Conservation (phyloP, 2,797 vertebrate genomes). For the Enoplosus armatus region DNA sequence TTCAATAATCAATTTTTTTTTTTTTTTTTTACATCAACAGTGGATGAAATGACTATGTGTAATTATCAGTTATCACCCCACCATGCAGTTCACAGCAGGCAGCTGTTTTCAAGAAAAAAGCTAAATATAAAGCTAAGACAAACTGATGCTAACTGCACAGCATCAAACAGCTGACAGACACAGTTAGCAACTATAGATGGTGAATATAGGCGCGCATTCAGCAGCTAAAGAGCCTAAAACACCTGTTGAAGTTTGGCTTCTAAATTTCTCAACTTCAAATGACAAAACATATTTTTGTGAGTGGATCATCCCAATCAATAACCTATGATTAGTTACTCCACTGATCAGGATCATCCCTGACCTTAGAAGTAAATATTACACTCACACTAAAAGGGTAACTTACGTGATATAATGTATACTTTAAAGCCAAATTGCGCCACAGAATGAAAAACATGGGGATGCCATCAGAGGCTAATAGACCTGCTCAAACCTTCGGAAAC, state of each 20-base stretch:
- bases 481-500: slow-evolving; percentile 61
- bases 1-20: not conserved
- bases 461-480: slow-evolving; percentile 65
- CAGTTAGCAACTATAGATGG: not conserved
- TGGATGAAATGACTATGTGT: not conserved
- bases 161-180: not conserved
- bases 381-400: slow-evolving; percentile 1
- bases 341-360: slow-evolving; percentile 7
- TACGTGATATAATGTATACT: slow-evolving; percentile 8
- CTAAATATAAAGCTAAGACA: no score
- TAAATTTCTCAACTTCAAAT: slow-evolving; percentile 4
- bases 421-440: slow-evolving; percentile 30
- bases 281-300: not conserved
- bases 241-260: not conserved
- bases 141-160: not conserved
- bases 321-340: not conserved
- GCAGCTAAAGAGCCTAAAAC: not conserved
- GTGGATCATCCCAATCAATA: not conserved
- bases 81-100: slow-evolving; percentile 3
- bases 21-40: not conserved
- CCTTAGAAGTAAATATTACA: not conserved
- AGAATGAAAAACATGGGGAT: slow-evolving; percentile 40
- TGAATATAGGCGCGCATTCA: not conserved
- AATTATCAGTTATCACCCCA: not conserved
- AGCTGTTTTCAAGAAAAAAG: not conserved